Evolutionary conservation across 2,888 invertebrate species (phyloP).

Genomic region (Gymnoscelis rufifasciata): DNA sequence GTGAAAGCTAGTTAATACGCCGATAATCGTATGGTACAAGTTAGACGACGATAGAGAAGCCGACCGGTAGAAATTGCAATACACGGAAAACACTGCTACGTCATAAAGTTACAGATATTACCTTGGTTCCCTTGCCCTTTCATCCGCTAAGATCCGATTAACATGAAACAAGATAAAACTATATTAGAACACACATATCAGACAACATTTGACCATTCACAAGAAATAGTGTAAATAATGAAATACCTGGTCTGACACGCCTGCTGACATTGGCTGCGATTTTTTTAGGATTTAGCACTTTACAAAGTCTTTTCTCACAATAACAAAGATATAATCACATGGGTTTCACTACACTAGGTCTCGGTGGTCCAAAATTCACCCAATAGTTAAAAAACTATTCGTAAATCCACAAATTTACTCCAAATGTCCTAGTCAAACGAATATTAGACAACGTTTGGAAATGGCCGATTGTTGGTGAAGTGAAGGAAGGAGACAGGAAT

Average conservation of each 20-base stretch:
- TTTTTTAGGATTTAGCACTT: conserved; percentile 74
- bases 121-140: conserved; percentile 93
- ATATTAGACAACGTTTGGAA: conserved; percentile 52
- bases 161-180: conserved; percentile 79
- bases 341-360: conserved; percentile 72
- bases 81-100: conserved; percentile 72
- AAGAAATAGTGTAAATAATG: conserved; percentile 48
- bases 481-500: background rate
- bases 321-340: conserved; percentile 71
- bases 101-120: conserved; percentile 72
- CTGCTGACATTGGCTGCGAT: conserved; percentile 92
- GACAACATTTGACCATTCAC: conserved; percentile 32
- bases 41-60: conserved; percentile 51
- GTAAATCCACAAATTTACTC: conserved; percentile 54
- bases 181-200: conserved; percentile 39
- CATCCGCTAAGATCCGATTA: conserved; percentile 83
- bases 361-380: conserved; percentile 23
- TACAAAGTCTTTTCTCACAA: conserved; percentile 67
- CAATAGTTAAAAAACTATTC: conserved; percentile 50
- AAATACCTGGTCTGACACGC: conserved; percentile 93
- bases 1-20: conserved; percentile 48
- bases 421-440: conserved; percentile 54
- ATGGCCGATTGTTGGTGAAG: conserved; percentile 53
- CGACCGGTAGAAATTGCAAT: conserved; percentile 61
- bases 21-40: conserved; percentile 43